Evolutionary conservation across 2,888 invertebrate genomes (phyloP).

Genomic region (Nematopogon swammerdamellus): DNA sequence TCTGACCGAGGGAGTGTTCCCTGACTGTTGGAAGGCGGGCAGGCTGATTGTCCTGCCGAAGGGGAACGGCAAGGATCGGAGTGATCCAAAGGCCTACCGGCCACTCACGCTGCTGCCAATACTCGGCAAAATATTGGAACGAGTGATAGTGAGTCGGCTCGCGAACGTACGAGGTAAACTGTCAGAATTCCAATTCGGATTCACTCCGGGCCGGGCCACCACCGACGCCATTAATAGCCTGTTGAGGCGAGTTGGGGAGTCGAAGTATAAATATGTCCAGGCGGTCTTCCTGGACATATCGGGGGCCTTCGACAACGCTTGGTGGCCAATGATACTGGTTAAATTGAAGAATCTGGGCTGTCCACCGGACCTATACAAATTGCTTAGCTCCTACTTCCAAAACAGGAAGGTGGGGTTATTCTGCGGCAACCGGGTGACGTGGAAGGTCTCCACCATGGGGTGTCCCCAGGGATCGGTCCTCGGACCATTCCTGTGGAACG

Average conservation of each 20-base stretch:
- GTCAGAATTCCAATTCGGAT: conserved; percentile 9
- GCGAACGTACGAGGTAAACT: neutral
- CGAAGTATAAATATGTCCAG: conserved; percentile 1
- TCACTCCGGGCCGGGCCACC: conserved; percentile 7
- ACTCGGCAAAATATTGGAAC: conserved; percentile 11
- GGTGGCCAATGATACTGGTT: conserved; percentile 9
- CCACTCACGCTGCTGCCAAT: conserved; percentile 8
- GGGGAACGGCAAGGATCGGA: neutral
- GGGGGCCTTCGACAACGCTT: conserved; percentile 10
- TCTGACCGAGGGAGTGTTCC: neutral
- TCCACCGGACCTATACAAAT: conserved; percentile 3
- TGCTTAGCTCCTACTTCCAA: conserved; percentile 4
- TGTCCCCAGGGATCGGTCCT: conserved; percentile 11
- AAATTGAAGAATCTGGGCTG: neutral
- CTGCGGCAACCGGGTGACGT: conserved; percentile 6
- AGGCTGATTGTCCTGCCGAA: conserved; percentile 1
- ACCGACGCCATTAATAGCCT: conserved; percentile 7
- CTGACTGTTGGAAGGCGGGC: conserved; percentile 1
- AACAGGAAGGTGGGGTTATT: conserved; percentile 6
- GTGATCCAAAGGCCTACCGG: conserved; percentile 2
- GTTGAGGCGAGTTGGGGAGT: neutral
- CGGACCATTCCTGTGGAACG: conserved; percentile 7
- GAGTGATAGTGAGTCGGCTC: conserved; percentile 9
- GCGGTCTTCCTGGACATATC: conserved; percentile 6
- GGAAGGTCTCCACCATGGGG: conserved; percentile 10